Evolutionary conservation across 2,888 invertebrate species (phyloP).

Genomic region (Parascotia fuliginaria): DNA sequence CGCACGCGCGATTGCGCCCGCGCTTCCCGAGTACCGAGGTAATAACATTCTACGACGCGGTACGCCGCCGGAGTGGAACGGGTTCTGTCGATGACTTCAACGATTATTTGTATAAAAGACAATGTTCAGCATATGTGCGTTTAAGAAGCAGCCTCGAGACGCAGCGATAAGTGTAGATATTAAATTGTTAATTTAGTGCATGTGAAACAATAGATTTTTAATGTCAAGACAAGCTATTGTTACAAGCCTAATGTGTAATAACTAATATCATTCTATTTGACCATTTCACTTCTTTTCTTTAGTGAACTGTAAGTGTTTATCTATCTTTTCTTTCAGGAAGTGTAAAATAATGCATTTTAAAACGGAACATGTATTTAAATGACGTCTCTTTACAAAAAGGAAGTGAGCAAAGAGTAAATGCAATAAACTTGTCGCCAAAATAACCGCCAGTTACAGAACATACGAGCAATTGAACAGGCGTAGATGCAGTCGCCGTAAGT

Average conservation of each 20-base stretch:
- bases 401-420: background rate
- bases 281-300: too few species aligned
- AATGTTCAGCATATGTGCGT: slow-evolving; percentile 69
- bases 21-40: slow-evolving; percentile 78
- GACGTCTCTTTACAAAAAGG: background rate
- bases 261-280: too few species aligned
- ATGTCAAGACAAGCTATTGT: too few species aligned
- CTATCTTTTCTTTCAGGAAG: too few species aligned
- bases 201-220: background rate
- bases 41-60: slow-evolving; percentile 84
- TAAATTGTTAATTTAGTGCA: slow-evolving; percentile 16
- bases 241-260: too few species aligned
- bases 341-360: too few species aligned
- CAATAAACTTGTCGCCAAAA: slow-evolving; percentile 25
- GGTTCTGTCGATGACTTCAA: slow-evolving; percentile 82
- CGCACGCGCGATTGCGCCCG: slow-evolving; percentile 72
- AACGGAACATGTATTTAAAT: too few species aligned
- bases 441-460: slow-evolving; percentile 35
- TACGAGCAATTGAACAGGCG: slow-evolving; percentile 51
- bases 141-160: slow-evolving; percentile 55
- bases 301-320: too few species aligned
- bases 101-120: slow-evolving; percentile 81
- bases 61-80: slow-evolving; percentile 83
- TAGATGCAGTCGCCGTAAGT: slow-evolving; percentile 58
- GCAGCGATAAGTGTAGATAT: slow-evolving; percentile 23